A percentile compares a stretch with the other conserved stretches of the same genome.
Evolutionary conservation across 2,797 vertebrate species (phyloP).

Genomic region (Dromococcyx pavoninus): DNA sequence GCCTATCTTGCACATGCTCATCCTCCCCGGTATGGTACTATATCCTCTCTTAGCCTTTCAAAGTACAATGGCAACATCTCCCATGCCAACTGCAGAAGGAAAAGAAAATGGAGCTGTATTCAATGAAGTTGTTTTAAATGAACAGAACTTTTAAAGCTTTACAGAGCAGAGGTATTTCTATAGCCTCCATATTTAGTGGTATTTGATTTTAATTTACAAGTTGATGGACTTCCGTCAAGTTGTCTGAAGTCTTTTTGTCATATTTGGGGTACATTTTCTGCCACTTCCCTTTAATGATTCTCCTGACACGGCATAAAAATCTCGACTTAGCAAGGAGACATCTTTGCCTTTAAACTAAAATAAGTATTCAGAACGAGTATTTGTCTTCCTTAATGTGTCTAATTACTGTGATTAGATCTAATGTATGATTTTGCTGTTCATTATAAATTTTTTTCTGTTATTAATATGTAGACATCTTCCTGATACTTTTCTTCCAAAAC

Average conservation of each 20-base stretch:
- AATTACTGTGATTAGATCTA: slow-evolving; percentile 3
- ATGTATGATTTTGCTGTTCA: background rate
- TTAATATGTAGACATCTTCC: background rate
- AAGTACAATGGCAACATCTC: background rate
- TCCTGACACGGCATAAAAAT: slow-evolving; percentile 25
- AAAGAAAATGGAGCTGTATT: background rate
- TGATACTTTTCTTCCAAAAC: background rate
- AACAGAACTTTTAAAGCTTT: slow-evolving; percentile 60
- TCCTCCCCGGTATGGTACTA: background rate
- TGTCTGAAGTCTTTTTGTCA: slow-evolving; percentile 23
- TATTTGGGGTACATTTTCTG: slow-evolving; percentile 49
- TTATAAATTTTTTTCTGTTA: background rate
- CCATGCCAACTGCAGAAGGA: background rate
- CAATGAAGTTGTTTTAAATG: slow-evolving; percentile 32
- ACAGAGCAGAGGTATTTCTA: slow-evolving; percentile 23
- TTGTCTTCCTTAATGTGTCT: background rate
- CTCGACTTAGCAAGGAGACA: background rate
- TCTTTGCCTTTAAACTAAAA: background rate
- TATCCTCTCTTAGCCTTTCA: background rate
- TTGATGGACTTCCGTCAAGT: slow-evolving; percentile 26
- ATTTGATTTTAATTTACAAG: slow-evolving; percentile 69
- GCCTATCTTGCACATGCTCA: background rate
- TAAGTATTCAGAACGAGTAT: slow-evolving; percentile 11
- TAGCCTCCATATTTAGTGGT: background rate
- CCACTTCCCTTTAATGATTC: slow-evolving; percentile 48